These are phyloP conservation scores for Propithecus coquereli DNA, from an alignment of 2,113 vertebrate genomes.

Conservation along the genomic window DNA sequence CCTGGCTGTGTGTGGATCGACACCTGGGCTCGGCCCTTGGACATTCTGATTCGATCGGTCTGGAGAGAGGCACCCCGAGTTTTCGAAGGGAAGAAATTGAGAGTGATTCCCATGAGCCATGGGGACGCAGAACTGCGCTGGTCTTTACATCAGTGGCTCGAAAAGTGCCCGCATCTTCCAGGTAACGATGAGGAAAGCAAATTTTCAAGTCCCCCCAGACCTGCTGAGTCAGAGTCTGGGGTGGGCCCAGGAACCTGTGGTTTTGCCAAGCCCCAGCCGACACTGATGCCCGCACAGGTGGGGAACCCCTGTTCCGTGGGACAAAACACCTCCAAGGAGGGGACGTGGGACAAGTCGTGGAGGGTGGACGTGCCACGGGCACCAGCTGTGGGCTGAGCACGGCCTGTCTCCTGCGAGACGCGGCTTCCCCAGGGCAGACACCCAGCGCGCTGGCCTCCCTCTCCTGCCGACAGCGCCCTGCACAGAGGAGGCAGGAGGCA, in stretches of 20 bases:
- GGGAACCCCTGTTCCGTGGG: accelerated
- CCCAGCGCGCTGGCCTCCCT: too few species aligned
- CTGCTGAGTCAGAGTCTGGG: background rate
- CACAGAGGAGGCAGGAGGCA: background rate
- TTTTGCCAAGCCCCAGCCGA: too few species aligned
- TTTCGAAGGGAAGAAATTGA: background rate
- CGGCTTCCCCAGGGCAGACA: background rate
- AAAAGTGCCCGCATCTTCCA: too few species aligned
- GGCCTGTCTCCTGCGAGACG: accelerated
- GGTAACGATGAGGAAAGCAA: accelerated
- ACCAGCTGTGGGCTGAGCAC: background rate
- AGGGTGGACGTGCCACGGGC: too few species aligned
- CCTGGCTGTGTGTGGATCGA: background rate
- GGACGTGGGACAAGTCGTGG: background rate
- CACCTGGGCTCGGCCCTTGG: too few species aligned
- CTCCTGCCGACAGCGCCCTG: background rate
- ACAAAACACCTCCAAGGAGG: background rate
- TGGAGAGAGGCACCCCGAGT: background rate
- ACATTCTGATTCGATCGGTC: accelerated
- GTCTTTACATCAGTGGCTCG: accelerated
- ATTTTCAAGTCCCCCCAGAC: background rate
- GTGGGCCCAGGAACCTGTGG: too few species aligned
- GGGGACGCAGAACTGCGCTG: too few species aligned
- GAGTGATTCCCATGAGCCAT: background rate
- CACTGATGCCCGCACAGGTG: accelerated